These are phyloP conservation scores for Coreius guichenoti DNA, from an alignment of 2,797 vertebrate species.

Conservation along the genomic window DNA sequence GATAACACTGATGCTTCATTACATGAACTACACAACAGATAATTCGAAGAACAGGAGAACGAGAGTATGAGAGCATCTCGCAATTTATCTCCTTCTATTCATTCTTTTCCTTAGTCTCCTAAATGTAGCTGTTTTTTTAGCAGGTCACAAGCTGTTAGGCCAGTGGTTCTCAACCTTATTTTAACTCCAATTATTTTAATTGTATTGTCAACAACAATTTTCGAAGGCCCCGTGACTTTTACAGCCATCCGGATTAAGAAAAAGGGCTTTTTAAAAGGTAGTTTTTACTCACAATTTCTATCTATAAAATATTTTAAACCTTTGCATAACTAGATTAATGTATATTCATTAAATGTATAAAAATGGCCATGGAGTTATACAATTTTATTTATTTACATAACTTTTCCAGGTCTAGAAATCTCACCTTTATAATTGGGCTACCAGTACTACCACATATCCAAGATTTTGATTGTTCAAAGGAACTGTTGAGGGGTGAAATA, in stretches of 20 bases:
- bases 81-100: constrained; percentile 49
- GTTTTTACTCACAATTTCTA: neutral
- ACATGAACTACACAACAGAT: constrained; percentile 14
- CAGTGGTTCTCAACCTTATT: neutral
- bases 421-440: neutral
- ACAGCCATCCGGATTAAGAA: neutral
- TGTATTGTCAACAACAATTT: neutral
- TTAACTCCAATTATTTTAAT: no score
- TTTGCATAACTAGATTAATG: neutral
- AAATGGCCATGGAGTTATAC: neutral
- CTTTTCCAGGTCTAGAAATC: neutral
- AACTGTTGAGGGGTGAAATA: no score
- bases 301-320: neutral
- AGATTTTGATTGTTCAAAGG: neutral
- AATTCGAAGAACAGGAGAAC: neutral
- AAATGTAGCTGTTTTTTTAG: constrained; percentile 51
- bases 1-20: constrained; percentile 22
- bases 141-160: neutral
- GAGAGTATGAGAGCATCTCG: neutral
- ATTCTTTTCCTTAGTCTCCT: constrained; percentile 53
- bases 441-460: neutral
- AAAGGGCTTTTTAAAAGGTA: neutral
- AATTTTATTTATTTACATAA: neutral
- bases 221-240: no score
- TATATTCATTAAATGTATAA: neutral